Base-by-base conservation (phyloP, 2,113 vertebrate genomes). In the Archocentrus centrarchus region DNA sequence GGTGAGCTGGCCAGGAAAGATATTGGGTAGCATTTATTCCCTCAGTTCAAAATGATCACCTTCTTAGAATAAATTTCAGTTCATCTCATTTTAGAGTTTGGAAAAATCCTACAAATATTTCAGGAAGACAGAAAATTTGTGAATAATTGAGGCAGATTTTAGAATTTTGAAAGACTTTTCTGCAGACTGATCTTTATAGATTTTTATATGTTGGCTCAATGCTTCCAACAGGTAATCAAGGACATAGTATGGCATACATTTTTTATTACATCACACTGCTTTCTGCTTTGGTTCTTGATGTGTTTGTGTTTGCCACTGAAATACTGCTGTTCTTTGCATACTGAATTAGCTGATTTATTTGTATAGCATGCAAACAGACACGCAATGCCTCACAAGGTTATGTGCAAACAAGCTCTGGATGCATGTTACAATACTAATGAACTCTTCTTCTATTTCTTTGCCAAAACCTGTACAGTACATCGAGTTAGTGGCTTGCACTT, bases 301-400 rank as follows among this genome's bases (percentile, higher is more conserved):
- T 55, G 27, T 55, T 89, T 89, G 87, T 91, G 88, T 91, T 87
- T 86, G 78, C 75, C 61, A 60, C 82, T 89, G 85, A 93, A 88
- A 84, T 83, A 82, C 82, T 61, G 79, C 78, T 91, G 80, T 89
- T 92, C 85, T 90, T 91, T 93, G 91, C 93, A 93, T 93, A 93
- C 91, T 89, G 87, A 94, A 85, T 89, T 81, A 84, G 86, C 78
- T 87, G 68, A 92, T 93, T 91, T 93, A 85, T 94, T 94, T 93
- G 91, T 81, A 77, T 87, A 80, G 89, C 66, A 79, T 87, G 89
- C 90, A 92, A 91, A 95, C 92, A 92, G 80, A 90, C 86, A 93
- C 86, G 85, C 70, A 53, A 91, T 44, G 84, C 88, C 86, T 86
- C 77, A 24, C 91, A 93, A 92, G 89, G 93, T 92, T 86, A 92